Percentiles rank a stretch among this genome's conserved stretches.
phyloP scores from a whole-genome alignment of 2,888 invertebrate genomes.

The Linnaemya tessellans region DNA sequence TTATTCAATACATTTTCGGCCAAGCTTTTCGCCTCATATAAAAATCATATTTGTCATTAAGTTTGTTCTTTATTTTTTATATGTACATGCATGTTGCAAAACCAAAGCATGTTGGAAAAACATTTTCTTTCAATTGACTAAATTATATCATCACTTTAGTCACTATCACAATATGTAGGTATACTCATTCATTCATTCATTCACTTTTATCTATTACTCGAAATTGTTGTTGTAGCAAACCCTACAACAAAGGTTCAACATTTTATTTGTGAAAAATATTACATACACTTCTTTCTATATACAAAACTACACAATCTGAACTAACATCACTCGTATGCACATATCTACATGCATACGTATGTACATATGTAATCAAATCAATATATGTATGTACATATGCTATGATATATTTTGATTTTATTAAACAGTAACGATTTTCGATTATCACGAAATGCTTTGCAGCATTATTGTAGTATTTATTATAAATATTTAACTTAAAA shows the following conservation, averaged over 20 bases:
- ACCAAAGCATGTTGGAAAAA: slow-evolving; percentile 30
- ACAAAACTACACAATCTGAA: slow-evolving; percentile 14
- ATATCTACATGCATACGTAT: neutral
- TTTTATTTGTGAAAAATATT: slow-evolving; percentile 20
- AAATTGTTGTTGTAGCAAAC: slow-evolving; percentile 17
- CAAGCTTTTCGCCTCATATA: neutral
- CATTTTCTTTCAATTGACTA: slow-evolving; percentile 53
- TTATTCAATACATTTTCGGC: neutral
- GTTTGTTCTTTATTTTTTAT: neutral
- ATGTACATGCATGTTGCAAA: slow-evolving; percentile 18
- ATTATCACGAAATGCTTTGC: slow-evolving; percentile 22
- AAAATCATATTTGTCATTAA: slow-evolving; percentile 6
- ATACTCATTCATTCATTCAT: slow-evolving; percentile 56
- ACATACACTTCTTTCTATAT: slow-evolving; percentile 22
- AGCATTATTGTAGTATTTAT: slow-evolving; percentile 22
- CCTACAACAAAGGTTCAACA: slow-evolving; percentile 24
- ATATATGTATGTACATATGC: neutral
- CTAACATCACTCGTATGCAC: slow-evolving; percentile 1
- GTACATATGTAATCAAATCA: neutral
- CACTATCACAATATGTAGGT: slow-evolving; percentile 27
- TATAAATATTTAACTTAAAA: slow-evolving; percentile 38
- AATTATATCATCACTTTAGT: slow-evolving; percentile 70
- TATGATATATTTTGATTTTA: slow-evolving; percentile 29
- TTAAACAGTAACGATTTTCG: slow-evolving; percentile 38
- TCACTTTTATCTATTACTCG: slow-evolving; percentile 10